Evolutionary conservation across 1,140 invertebrate species (phyloP), one percentile per base, ranked within the genome.

Genomic region (Polypedilum vanderplanki): DNA sequence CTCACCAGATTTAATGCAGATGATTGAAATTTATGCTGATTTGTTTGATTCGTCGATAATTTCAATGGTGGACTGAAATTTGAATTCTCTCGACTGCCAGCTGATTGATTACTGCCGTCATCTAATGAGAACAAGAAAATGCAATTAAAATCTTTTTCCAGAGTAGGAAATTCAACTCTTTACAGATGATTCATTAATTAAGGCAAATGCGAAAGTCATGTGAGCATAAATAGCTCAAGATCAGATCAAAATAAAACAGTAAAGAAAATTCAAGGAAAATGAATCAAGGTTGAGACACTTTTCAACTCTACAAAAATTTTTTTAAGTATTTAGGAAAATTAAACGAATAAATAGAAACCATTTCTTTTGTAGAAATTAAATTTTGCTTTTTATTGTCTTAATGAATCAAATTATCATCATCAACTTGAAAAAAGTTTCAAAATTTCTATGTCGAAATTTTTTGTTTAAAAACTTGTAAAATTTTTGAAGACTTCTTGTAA

Each of bases 1-100:
- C 65, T 70, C 17, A 70, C 65, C 65, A 70, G 20, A 70, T 70
- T 70, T 18, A 70, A 10, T 70, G 65, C 65, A 70, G 65, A 70
- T 22, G 65, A 70, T 10, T 18, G 65, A 18, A 22, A 18, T 20
- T 18, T 18, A 9, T 70, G 65, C 20, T 70, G 65, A 70, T 70
- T 70, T 70, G 65, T 3, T 10, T 70, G 15, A n/a, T n/a, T n/a
- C 18, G 17, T 10, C 10, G n/a, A 10, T 22, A 70, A 10, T 20
- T 70, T 70, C 65, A 22, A 20, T 70, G 65, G 65, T 70, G 20
- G 65, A 70, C 65, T 70, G 9, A 22, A 70, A 70, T 70, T 70
- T 18, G 65, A 70, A 70, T 70, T 22, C 20, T 70, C 65, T 18
- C 65, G 15, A 18, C 65, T 70, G 18, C 17, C 65, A 57, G 15